Conservation (phyloP, 2,113 vertebrate species). For the Hylia prasina region DNA sequence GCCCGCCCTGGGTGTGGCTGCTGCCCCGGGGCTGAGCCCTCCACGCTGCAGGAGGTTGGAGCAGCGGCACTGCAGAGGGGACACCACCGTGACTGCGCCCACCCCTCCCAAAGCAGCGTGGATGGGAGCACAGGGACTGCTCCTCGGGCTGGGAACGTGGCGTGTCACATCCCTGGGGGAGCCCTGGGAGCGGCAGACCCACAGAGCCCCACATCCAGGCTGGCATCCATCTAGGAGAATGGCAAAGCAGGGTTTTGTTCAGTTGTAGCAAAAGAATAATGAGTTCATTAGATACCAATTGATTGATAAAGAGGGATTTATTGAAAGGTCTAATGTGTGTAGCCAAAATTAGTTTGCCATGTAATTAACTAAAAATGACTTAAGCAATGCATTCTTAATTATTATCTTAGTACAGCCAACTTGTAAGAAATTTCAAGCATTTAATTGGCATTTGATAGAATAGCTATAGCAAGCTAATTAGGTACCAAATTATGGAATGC, state of each 20-base stretch:
- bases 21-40: neutral
- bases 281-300: conserved; percentile 65
- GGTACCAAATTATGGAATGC: conserved; percentile 75
- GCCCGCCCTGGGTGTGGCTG: neutral
- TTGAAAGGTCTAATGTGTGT: conserved; percentile 64
- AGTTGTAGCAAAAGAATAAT: conserved; percentile 32
- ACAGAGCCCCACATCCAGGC: neutral
- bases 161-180: accelerated
- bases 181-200: neutral
- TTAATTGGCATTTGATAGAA: conserved; percentile 82
- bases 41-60: accelerated
- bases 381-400: conserved; percentile 72
- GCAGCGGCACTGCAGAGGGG: neutral
- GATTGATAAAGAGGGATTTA: conserved; percentile 69
- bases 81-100: accelerated
- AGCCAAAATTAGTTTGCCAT: conserved; percentile 74
- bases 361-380: conserved; percentile 72
- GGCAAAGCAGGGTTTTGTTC: neutral
- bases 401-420: conserved; percentile 65
- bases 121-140: neutral
- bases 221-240: neutral
- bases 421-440: conserved; percentile 73
- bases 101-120: neutral
- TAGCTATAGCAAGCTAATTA: conserved; percentile 78
- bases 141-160: accelerated